Evolutionary conservation across 1,140 invertebrate genomes (phyloP), one percentile per base, ranked within the genome.

Genomic region (Proctacanthus coquilletti): DNA sequence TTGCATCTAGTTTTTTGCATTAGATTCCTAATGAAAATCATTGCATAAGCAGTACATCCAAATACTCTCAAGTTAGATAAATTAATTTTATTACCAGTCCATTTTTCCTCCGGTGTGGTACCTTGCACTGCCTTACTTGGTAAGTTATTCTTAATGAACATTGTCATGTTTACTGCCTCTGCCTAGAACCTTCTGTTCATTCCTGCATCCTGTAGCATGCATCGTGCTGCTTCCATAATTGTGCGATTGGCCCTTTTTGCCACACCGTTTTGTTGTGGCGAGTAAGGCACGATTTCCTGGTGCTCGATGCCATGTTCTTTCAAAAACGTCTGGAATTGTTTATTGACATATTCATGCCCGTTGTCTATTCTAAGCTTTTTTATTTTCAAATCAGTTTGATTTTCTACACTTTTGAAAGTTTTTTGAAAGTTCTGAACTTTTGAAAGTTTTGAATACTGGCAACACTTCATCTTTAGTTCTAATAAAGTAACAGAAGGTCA

Each of bases 231-330:
- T 11, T 34, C 32, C 5, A 34, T 4, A 15, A 34, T 8, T 20
- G 36, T 39, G 17, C 41, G 14, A 18, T 42, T 42, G 8, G 27
- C 14, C 5, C 41, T 20, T 19, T 42, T n/a, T 36, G 48, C 41
- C 13, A 49, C 39, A n/a, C 54, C 58, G 49, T 65, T 65, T 40
- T 61, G 53, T 35, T 62, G 31, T 32, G 60, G 58, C 4, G 50
- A 52, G 30, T 64, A 56, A 1, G 45, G 30, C 4, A 50, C 47
- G 10, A 56, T 60, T 3, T 19, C 40, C 38, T 64, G 48, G 44
- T 62, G 57, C 21, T 40, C 19, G 15, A 62, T 58, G 2, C 55
- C 59, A 27, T 39, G 5, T 11, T 44, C 6, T 11, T 34, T 18
- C 3, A 53, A 27, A 25, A 49, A 48, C 3, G 29, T 18, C 18